Base-by-base conservation (phyloP, 1,140 invertebrate genomes). In the Scylla paramamosain region DNA sequence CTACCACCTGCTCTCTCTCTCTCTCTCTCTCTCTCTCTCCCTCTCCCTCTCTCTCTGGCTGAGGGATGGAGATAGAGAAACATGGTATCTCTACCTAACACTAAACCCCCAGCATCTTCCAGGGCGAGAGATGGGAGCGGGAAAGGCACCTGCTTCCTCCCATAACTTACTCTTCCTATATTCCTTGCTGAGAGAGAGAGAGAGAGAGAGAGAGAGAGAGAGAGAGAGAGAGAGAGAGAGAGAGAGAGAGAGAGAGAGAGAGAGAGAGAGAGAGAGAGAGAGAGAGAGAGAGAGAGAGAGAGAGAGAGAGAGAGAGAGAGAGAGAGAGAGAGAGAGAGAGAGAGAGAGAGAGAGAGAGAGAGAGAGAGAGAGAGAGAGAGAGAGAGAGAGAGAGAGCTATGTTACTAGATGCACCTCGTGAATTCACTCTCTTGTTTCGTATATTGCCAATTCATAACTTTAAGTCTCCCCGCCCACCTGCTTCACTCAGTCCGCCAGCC, bases 231-330 rank as follows among this genome's bases (percentile, higher is more conserved):
- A 77, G 67, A 77, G 67, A 77, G 67, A 77, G 67, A 77, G 67
- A 77, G 67, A 77, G 67, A 77, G 67, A 77, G 67, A 77, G 67
- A 77, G 67, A 77, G 67, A 77, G 67, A 77, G 67, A 77, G 67
- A 77, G 67, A 77, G 67, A 77, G 67, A 59, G 52, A 59, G 52
- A 59, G 52, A 59, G 52, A 59, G 52, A 59, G 52, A 59, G 52
- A 59, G 52, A 59, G 52, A 59, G 52, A 59, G 52, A 59, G 52
- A 59, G 52, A 59, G 52, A 59, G 52, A 59, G 52, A 59, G 52
- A 59, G 48, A 59, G 52, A 59, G 52, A 59, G 52, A 59, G 52
- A 59, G 52, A 59, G 52, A 59, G 10, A 12, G 10, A 12, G 10
- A 59, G 52, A 59, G 52, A 59, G 52, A 59, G 52, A 77, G 67